Percentiles rank a stretch among this genome's conserved stretches.
These are phyloP conservation scores for Zelostemma sp. DNA, from an alignment of 1,140 invertebrate genomes.

Conservation along the genomic window DNA sequence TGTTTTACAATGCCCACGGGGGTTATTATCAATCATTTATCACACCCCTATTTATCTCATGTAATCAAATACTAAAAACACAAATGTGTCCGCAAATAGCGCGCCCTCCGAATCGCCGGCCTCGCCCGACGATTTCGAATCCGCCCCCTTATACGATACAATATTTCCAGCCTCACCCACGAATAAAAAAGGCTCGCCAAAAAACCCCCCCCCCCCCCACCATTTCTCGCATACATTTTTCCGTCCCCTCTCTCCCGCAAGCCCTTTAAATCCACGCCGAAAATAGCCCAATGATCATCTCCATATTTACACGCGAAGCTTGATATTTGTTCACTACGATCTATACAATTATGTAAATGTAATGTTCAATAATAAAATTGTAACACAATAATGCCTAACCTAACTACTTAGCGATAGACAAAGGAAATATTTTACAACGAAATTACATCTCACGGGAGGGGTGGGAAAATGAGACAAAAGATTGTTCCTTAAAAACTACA, in stretches of 20 bases:
- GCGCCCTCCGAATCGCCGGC: conserved; percentile 55
- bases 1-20: conserved; percentile 61
- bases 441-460: conserved; percentile 59
- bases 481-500: too few species aligned
- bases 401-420: conserved; percentile 57
- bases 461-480: background rate
- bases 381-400: conserved; percentile 67
- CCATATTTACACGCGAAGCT: conserved; percentile 67
- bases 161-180: conserved; percentile 58
- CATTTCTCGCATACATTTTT: background rate
- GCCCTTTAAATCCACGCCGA: conserved; percentile 62
- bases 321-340: conserved; percentile 53
- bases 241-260: conserved; percentile 39
- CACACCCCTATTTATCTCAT: conserved; percentile 65
- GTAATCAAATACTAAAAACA: conserved; percentile 69
- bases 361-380: conserved; percentile 68
- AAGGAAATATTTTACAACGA: conserved; percentile 70
- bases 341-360: conserved; percentile 69
- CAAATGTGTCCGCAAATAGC: conserved; percentile 61
- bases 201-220: conserved; percentile 29
- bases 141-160: conserved; percentile 44
- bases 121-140: conserved; percentile 52
- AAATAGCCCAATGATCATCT: conserved; percentile 59
- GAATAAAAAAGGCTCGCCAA: conserved; percentile 57
- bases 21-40: conserved; percentile 67